Percentiles rank a stretch among this genome's conserved stretches.
phyloP scores from a whole-genome alignment of 2,797 vertebrate species.

The Botia kubotai region DNA sequence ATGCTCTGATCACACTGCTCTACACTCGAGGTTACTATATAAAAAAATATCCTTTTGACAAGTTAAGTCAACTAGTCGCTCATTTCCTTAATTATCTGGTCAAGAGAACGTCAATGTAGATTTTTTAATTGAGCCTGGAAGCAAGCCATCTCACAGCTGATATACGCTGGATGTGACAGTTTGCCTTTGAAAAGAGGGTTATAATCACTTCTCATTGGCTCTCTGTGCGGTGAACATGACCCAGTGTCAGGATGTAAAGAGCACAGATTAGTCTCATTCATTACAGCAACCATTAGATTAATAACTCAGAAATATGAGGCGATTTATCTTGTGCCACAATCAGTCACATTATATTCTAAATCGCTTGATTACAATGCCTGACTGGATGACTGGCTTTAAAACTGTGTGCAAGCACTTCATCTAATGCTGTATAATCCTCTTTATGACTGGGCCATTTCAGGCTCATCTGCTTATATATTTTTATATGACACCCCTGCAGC shows the following conservation, averaged over 20 bases:
- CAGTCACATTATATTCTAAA: conserved; percentile 38
- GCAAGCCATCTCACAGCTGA: background rate
- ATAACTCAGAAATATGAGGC: conserved; percentile 33
- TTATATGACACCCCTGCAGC: conserved; percentile 8
- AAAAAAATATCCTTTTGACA: background rate
- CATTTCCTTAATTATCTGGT: background rate
- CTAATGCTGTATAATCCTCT: conserved; percentile 26
- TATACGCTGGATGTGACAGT: conserved; percentile 4
- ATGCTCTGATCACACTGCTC: background rate
- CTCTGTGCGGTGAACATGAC: conserved; percentile 9
- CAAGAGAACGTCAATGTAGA: conserved; percentile 12
- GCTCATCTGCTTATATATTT: conserved; percentile 12
- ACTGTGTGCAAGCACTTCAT: conserved; percentile 26
- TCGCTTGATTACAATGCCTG: conserved; percentile 30
- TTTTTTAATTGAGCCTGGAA: background rate
- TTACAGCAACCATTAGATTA: conserved; percentile 33
- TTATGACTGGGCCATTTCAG: conserved; percentile 10
- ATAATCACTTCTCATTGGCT: background rate
- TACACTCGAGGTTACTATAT: background rate
- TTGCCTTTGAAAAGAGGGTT: background rate
- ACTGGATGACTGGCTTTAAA: conserved; percentile 34
- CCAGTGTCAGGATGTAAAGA: conserved; percentile 17
- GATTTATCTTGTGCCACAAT: conserved; percentile 33
- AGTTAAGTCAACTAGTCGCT: background rate
- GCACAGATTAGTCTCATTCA: conserved; percentile 34